Base-by-base conservation (phyloP, 2,797 vertebrate species). In the Coendou prehensilis region DNA sequence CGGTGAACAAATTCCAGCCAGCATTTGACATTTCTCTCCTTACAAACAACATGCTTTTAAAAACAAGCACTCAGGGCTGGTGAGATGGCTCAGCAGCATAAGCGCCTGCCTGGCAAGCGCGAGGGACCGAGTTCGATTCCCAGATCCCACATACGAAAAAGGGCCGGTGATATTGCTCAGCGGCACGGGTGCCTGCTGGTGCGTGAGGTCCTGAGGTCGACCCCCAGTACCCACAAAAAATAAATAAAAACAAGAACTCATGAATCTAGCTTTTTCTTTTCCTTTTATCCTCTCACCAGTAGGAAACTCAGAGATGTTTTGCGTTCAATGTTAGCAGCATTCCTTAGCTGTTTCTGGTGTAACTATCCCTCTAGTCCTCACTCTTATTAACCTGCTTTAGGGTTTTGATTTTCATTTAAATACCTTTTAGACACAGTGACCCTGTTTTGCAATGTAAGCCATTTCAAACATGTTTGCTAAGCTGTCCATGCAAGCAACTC, bases 361-460 rank as follows among this genome's bases (percentile, higher is more conserved):
- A 75, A 87, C 83, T 56, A 80, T 56, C 30, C 13, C n/a, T 81
- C n/a, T 45, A 78, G 23, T n/a, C 26, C 37, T 20, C 26, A 80
- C 22, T 7, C 57, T 80, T 82, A 63, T 73, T 87, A 76, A 67
- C 52, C 52, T 14, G 45, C 45, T 87, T 85, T 86, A 87, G 52
- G 52, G 33, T 85, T 87, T 95, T 92, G 76, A 45, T 95, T 91
- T 87, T 80, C 79, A 94, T 89, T 89, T 93, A 41, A 50, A 59
- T 84, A 4, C n/a, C 69, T 80, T 73, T 75, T 80, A 79, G 73
- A 56, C 63, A 20, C 17, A 83, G 83, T 37, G 56, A 87, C 76
- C 28, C 30, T 83, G 1, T 57, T 97, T 84, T 41, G 89, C 92
- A 89, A 82, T 57, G 4, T 80, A 84, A 63, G 30, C 37, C 15